Conservation (phyloP, 1,140 invertebrate species). For the Drosophila parabipectinata region DNA sequence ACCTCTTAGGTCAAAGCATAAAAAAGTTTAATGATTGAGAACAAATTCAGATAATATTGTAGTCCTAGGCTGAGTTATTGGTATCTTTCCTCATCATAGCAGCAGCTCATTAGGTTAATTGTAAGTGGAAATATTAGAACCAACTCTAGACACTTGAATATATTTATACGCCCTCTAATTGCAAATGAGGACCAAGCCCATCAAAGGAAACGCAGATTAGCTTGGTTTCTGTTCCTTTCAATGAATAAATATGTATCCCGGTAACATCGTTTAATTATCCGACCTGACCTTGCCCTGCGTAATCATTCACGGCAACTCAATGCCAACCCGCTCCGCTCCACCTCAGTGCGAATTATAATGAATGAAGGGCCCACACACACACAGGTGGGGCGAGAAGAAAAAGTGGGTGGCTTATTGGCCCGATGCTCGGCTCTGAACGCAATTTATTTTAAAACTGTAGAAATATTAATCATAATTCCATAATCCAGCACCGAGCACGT, state of each 20-base stretch:
- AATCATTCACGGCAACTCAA: slow-evolving; percentile 37
- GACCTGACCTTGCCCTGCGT: slow-evolving; percentile 13
- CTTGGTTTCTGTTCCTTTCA: slow-evolving; percentile 11
- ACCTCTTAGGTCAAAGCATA: background rate
- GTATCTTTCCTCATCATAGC: background rate
- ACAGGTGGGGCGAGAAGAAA: background rate
- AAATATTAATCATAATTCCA: slow-evolving; percentile 77
- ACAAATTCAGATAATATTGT: too few relatives aligned
- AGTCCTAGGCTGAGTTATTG: too few relatives aligned
- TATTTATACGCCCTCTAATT: slow-evolving; percentile 30
- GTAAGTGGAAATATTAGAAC: slow-evolving; percentile 2
- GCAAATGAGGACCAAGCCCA: slow-evolving; percentile 23
- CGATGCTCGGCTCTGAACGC: slow-evolving; percentile 38
- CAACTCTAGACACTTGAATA: slow-evolving; percentile 13
- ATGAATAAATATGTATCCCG: slow-evolving; percentile 28
- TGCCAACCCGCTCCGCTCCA: slow-evolving; percentile 14
- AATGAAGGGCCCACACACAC: background rate
- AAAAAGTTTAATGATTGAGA: too few relatives aligned
- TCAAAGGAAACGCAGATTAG: slow-evolving; percentile 39
- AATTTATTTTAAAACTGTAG: slow-evolving; percentile 75
- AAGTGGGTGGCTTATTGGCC: slow-evolving; percentile 7
- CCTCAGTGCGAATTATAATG: slow-evolving; percentile 40
- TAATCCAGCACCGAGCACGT: slow-evolving; percentile 30
- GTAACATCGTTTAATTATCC: slow-evolving; percentile 37
- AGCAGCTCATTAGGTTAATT: background rate